phyloP scores from a whole-genome alignment of 2,113 vertebrate genomes.

The Myocastor coypus region DNA sequence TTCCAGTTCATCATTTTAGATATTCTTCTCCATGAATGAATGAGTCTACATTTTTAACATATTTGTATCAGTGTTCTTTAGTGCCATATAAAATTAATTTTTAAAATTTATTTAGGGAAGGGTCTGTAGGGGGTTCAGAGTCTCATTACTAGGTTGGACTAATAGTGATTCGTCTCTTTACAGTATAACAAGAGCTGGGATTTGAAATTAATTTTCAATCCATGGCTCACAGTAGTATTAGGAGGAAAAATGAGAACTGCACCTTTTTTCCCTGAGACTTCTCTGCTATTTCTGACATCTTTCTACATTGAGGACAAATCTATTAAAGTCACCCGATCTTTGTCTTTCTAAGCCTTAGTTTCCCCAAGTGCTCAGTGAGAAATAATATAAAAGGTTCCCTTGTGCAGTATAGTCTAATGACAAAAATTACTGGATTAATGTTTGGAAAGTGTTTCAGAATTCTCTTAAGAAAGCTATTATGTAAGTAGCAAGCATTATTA shows the following conservation, averaged over 20 bases:
- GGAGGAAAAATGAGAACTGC: background rate
- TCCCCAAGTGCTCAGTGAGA: slow-evolving; percentile 60
- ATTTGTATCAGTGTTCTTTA: background rate
- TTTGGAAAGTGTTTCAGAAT: slow-evolving; percentile 77
- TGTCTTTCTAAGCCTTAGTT: slow-evolving; percentile 67
- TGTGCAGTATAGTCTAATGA: slow-evolving; percentile 72
- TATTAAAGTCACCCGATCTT: slow-evolving; percentile 57
- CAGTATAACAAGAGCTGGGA: too few species aligned
- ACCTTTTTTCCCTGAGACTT: background rate
- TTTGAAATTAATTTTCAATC: slow-evolving; percentile 30
- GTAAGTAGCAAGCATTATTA: slow-evolving; percentile 71
- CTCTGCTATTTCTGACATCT: background rate
- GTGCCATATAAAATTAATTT: slow-evolving; percentile 24
- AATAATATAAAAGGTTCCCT: slow-evolving; percentile 46
- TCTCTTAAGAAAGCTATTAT: slow-evolving; percentile 78
- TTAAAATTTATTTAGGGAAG: background rate
- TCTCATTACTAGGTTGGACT: too few species aligned
- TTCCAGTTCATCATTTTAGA: background rate
- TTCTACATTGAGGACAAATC: background rate
- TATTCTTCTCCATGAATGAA: background rate
- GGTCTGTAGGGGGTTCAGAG: too few species aligned
- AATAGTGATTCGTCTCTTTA: too few species aligned
- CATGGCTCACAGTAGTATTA: background rate
- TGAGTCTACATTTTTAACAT: slow-evolving; percentile 24
- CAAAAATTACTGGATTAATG: slow-evolving; percentile 79